These are phyloP conservation scores for Numenius arquata DNA, from an alignment of 2,113 vertebrate genomes.

Conservation along the genomic window DNA sequence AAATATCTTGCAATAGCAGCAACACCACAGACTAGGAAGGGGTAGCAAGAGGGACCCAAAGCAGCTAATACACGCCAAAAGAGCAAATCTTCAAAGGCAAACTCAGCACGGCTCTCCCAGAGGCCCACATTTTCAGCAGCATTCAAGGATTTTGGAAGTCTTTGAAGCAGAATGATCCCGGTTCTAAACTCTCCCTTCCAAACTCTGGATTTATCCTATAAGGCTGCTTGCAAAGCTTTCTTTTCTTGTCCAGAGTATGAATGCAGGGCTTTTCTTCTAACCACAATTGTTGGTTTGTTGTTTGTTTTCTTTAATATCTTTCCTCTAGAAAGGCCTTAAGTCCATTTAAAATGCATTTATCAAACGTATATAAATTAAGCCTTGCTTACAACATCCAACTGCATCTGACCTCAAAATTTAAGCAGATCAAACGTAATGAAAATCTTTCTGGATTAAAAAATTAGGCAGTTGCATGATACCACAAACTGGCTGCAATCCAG, in stretches of 20 bases:
- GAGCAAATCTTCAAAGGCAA: neutral
- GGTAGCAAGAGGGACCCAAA: neutral
- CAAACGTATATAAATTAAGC: neutral
- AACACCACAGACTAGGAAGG: neutral
- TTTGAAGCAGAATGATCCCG: neutral
- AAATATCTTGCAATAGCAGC: neutral
- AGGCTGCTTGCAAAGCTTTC: neutral
- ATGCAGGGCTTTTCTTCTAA: neutral
- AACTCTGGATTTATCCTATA: neutral
- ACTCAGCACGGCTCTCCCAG: neutral
- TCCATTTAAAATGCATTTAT: neutral
- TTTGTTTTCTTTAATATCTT: neutral
- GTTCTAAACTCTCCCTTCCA: neutral
- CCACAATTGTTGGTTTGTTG: accelerated
- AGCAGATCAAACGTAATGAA: neutral
- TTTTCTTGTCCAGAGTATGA: neutral
- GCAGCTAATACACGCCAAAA: neutral
- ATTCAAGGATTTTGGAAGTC: neutral
- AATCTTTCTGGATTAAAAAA: neutral
- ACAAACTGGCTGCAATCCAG: neutral
- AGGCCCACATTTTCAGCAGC: neutral
- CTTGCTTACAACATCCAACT: neutral
- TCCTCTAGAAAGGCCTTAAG: neutral
- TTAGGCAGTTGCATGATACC: neutral
- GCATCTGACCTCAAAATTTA: neutral